A percentile compares a stretch with the other conserved stretches of the same genome.
Evolutionary conservation across 2,113 vertebrate species (phyloP).

Genomic region (Pteruthius melanotis): DNA sequence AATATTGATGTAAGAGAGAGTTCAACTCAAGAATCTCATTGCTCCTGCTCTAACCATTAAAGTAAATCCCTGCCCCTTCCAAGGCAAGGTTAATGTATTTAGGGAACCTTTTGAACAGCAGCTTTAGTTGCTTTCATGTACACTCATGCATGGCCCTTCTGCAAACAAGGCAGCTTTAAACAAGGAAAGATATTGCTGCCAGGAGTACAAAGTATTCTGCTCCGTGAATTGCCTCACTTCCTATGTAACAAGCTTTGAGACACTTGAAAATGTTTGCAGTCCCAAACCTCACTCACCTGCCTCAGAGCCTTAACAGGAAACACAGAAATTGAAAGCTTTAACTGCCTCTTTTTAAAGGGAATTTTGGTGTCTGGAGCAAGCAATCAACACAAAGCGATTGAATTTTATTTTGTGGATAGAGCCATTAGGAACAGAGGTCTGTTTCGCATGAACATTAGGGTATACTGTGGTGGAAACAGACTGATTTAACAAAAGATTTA

Average conservation of each 20-base stretch:
- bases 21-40: conserved; percentile 1
- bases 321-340: conserved; percentile 6
- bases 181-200: conserved; percentile 29
- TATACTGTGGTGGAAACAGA: not conserved
- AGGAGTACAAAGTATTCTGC: conserved; percentile 39
- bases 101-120: not conserved
- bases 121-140: conserved; percentile 32
- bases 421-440: not conserved
- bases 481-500: not conserved
- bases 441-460: fast-evolving
- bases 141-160: conserved; percentile 29
- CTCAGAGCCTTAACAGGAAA: not conserved
- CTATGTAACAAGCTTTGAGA: not conserved
- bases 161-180: conserved; percentile 50
- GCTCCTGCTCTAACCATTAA: conserved; percentile 11
- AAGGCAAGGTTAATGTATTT: conserved; percentile 41
- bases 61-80: conserved; percentile 1
- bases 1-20: conserved; percentile 20
- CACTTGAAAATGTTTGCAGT: not conserved
- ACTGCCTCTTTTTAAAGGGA: not conserved
- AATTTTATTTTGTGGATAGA: not conserved
- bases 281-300: not conserved
- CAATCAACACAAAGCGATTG: not conserved
- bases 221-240: conserved; percentile 19
- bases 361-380: not conserved